These are phyloP conservation scores for Blera fallax DNA, from an alignment of 2,888 invertebrate genomes.

Conservation along the genomic window DNA sequence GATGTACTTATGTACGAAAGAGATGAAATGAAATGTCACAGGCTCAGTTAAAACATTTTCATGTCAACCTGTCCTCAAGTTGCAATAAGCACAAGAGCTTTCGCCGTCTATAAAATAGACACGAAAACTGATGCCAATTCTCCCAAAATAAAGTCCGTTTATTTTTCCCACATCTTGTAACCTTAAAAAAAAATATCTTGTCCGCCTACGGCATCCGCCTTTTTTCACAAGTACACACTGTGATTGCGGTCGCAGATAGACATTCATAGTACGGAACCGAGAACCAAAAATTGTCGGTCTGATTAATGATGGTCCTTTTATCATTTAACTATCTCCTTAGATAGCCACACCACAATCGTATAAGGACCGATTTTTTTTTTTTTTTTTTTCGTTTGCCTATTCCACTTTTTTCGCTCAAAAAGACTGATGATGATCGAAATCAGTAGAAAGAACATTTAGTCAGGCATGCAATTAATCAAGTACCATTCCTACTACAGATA, in stretches of 20 bases:
- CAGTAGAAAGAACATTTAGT: slow-evolving; percentile 72
- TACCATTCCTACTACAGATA: slow-evolving; percentile 47
- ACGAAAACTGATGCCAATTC: not conserved
- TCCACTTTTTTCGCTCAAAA: slow-evolving; percentile 35
- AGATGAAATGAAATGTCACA: too few relatives aligned
- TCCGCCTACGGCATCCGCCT: slow-evolving; percentile 16
- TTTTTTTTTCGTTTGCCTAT: slow-evolving; percentile 35
- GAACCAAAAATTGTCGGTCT: slow-evolving; percentile 71
- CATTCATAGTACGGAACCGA: slow-evolving; percentile 43
- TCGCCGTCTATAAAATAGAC: not conserved
- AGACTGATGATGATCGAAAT: slow-evolving; percentile 73
- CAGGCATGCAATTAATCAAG: slow-evolving; percentile 72
- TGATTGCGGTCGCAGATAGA: slow-evolving; percentile 56
- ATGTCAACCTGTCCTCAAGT: too few relatives aligned
- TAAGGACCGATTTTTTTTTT: slow-evolving; percentile 31
- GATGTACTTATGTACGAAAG: too few relatives aligned
- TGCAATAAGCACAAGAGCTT: too few relatives aligned
- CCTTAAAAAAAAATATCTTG: not conserved
- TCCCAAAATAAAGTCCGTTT: not conserved
- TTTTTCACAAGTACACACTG: not conserved
- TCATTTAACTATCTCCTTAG: slow-evolving; percentile 67
- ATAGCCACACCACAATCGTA: slow-evolving; percentile 48
- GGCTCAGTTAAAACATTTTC: too few relatives aligned
- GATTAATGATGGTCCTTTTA: slow-evolving; percentile 69
- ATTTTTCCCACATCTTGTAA: not conserved